Evolutionary conservation across 2,888 invertebrate species (phyloP).

Genomic region (Lacanobia wlatinum): DNA sequence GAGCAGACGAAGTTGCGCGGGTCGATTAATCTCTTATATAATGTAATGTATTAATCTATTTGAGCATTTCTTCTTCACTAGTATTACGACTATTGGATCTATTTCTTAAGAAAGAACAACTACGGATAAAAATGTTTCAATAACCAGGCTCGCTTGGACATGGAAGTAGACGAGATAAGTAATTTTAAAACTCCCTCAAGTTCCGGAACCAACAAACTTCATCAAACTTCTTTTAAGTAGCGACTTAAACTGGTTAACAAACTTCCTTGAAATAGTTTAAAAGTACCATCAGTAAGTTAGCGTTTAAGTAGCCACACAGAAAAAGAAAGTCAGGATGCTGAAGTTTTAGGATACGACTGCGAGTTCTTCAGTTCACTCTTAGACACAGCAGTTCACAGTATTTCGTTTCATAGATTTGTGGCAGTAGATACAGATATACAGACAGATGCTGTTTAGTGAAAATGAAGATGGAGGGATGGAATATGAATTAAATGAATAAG

Average conservation of each 20-base stretch:
- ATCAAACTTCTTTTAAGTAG: constrained; percentile 37
- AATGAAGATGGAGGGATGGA: no score
- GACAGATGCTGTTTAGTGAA: no score
- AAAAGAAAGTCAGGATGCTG: not conserved
- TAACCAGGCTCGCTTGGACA: not conserved
- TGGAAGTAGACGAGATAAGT: constrained; percentile 13
- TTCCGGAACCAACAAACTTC: constrained; percentile 27
- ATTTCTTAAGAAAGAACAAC: not conserved
- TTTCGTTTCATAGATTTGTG: not conserved
- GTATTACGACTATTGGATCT: not conserved
- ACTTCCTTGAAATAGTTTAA: constrained; percentile 25
- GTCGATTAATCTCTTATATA: no score
- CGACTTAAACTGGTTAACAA: constrained; percentile 15
- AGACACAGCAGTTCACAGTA: not conserved
- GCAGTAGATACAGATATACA: no score
- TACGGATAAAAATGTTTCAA: constrained; percentile 13
- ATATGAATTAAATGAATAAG: no score
- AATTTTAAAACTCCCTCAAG: constrained; percentile 19
- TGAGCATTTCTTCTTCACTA: not conserved
- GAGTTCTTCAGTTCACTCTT: not conserved
- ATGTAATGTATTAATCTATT: no score
- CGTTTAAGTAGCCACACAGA: constrained; percentile 1
- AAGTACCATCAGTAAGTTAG: constrained; percentile 18
- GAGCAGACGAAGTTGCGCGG: no score
- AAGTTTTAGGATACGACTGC: not conserved